Base-by-base conservation (phyloP, 2,113 vertebrate species). In the Archocentrus centrarchus region DNA sequence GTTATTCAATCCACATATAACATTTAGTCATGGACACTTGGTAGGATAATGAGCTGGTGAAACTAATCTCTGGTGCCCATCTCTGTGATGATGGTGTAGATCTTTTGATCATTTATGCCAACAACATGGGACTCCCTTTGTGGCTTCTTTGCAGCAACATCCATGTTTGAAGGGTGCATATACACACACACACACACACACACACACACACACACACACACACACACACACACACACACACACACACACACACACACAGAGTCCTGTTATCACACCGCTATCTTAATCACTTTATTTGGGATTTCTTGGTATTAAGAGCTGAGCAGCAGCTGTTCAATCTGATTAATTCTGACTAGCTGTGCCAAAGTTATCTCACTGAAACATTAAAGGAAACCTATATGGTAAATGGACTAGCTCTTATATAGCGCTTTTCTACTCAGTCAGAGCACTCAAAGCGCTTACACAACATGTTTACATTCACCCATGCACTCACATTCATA, bases 321-420 rank as follows among this genome's bases (percentile, higher is more conserved):
- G 41, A 70, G 64, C 41, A 70, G 41, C 41, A 70, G 64, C 41
- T 44, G 18, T n/a, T 68, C 27, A 68, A 9, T 68, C 15, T 68
- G 4, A 50, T 30, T 47, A 30, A 24, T 50, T 47, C 27, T 41
- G 41, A 15, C 44, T 41, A 68, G 24, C 14, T 68, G 24, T 41
- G 44, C 41, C 44, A 41, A 18, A 27, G 24, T 47, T 11, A 18
- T 47, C 64, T 68, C 11, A 7, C 41, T 68, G 10, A 30, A 30
- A 30, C 30, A 30, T 30, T 30, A 30, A 68, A 50, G 22, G 8
- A 41, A 50, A 39, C 32, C 32, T 35, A 35, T n/a, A n/a, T n/a
- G n/a, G n/a, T n/a, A n/a, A n/a, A n/a, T n/a, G n/a, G n/a, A n/a
- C n/a, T n/a, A n/a, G n/a, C n/a, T n/a, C n/a, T n/a, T n/a, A n/a